phyloP scores from a whole-genome alignment of 2,888 invertebrate genomes.

The Agonum fuliginosum region DNA sequence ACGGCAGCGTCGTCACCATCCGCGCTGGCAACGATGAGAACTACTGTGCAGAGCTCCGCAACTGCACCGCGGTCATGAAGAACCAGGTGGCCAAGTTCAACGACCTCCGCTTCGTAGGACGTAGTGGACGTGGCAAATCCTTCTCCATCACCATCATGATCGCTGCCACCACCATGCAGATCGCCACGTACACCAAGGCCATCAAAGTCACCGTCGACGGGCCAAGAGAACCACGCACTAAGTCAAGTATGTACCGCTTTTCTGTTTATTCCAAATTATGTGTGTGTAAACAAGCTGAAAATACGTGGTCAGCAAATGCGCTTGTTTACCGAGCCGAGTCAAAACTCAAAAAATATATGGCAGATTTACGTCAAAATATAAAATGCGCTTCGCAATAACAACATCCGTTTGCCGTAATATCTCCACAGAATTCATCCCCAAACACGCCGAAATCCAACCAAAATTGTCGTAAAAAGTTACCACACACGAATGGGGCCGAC shows the following conservation, averaged over 20 bases:
- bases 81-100: slow-evolving; percentile 99
- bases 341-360: slow-evolving; percentile 20
- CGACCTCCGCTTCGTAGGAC: slow-evolving; percentile 97
- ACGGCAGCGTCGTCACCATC: slow-evolving; percentile 95
- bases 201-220: slow-evolving; percentile 99
- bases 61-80: slow-evolving; percentile 96
- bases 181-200: slow-evolving; percentile 95
- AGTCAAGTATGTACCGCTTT: slow-evolving; percentile 88
- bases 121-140: slow-evolving; percentile 97
- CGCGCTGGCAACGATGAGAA: slow-evolving; percentile 99
- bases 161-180: slow-evolving; percentile 85
- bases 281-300: too few relatives aligned
- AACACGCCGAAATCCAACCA: slow-evolving; percentile 58
- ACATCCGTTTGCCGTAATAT: slow-evolving; percentile 56
- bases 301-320: too few relatives aligned
- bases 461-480: slow-evolving; percentile 59
- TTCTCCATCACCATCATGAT: slow-evolving; percentile 97
- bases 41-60: slow-evolving; percentile 94
- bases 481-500: slow-evolving; percentile 61
- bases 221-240: slow-evolving; percentile 96
- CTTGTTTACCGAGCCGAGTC: not conserved
- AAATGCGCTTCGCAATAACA: slow-evolving; percentile 34
- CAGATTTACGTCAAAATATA: slow-evolving; percentile 49
- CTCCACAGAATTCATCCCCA: slow-evolving; percentile 60
- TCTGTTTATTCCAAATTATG: too few relatives aligned